Conservation (phyloP, 2,888 invertebrate species). For the Drosophila flavopinicola region DNA sequence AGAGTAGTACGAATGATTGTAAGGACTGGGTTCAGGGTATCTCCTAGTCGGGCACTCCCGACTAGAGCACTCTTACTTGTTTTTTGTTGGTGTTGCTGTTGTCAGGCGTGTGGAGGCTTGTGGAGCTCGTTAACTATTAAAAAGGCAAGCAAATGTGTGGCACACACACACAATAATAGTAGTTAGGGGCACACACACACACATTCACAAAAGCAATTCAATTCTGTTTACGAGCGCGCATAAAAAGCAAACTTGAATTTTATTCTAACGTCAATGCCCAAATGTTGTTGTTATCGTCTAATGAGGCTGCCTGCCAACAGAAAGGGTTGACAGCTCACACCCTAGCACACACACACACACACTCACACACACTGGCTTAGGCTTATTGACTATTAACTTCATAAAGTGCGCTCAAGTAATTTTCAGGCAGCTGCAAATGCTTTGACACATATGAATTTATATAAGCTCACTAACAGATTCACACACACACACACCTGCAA, state of each 20-base stretch:
- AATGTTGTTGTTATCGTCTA: conserved; percentile 57
- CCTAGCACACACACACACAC: conserved; percentile 5
- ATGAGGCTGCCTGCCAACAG: conserved; percentile 59
- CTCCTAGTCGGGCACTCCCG: too few species aligned
- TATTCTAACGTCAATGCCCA: conserved; percentile 69
- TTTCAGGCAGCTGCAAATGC: conserved; percentile 57
- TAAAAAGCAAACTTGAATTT: conserved; percentile 81
- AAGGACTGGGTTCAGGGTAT: too few species aligned
- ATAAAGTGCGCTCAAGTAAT: conserved; percentile 64
- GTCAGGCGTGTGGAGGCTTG: conserved; percentile 42
- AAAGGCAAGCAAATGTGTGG: conserved; percentile 51
- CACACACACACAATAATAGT: conserved; percentile 2
- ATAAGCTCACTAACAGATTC: too few species aligned
- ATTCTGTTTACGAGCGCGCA: conserved; percentile 82
- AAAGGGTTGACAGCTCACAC: conserved; percentile 54
- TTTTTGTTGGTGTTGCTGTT: too few species aligned
- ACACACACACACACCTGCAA: conserved; percentile 13
- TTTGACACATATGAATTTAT: conserved; percentile 65
- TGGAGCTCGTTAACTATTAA: conserved; percentile 77
- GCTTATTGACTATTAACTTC: conserved; percentile 72
- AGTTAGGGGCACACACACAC: conserved; percentile 23
- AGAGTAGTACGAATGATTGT: too few species aligned
- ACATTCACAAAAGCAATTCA: conserved; percentile 62
- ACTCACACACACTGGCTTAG: conserved; percentile 9
- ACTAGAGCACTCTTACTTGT: too few species aligned